Base-by-base conservation (phyloP, 2,888 invertebrate species). In the Acleris holmiana region DNA sequence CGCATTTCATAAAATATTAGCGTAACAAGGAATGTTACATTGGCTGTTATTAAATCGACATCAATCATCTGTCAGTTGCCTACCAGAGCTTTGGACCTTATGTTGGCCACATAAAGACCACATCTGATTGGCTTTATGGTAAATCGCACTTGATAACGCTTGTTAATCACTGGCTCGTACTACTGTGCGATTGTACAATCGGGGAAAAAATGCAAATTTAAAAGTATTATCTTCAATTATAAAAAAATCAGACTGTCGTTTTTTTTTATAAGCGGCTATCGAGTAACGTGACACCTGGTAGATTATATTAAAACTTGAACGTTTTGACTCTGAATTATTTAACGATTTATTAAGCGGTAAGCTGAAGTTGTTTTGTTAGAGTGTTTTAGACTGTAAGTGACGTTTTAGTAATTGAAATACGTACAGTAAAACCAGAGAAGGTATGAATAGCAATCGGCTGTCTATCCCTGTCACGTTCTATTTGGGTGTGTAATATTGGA, bases 51-150 rank as follows among this genome's bases (percentile, higher is more conserved):
- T 53, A 58, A 51, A 48, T 29, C 40, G 51, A 29, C 62, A 68
- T 70, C 67, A 68, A 70, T 68, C 68, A 70, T 49, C 21, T 46
- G 50, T 49, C 49, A 44, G 25, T 48, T 2, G 6, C 2, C 7
- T 0, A 2, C 6, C 2, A 2, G 5, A n/a, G 47, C 47, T 47
- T 18, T 19, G 47, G 6, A 17, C 17, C 18, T 47, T 17, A 47
- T 47, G 7, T 4, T 10, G 7, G 17, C 4, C 44, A n/a, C 44
- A 44, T n/a, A n/a, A 44, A 17, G 17, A 6, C 17, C 17, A 17
- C 17, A 44, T 10, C 35, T 35, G 35, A 10, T 35, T 13, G 13
- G 13, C 8, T 4, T 13, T 35, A 35, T 35, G 29, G 29, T 25
- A 35, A 10, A 35, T 17, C 51, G 51, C 35, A 35, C 51, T 51